These are phyloP conservation scores for Spodoptera exigua DNA, from an alignment of 2,888 invertebrate species.

Conservation along the genomic window DNA sequence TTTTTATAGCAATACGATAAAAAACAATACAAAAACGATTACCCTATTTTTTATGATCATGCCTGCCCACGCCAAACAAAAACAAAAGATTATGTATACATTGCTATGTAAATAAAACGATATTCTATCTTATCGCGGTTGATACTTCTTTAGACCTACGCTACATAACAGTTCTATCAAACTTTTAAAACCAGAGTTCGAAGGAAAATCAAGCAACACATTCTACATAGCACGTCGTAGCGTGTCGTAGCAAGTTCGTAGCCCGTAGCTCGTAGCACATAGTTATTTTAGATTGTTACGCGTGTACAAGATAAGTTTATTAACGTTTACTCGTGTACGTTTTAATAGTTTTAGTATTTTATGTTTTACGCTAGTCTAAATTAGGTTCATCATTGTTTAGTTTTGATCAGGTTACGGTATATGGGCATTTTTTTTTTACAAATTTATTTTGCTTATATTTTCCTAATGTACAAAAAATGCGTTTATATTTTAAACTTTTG, in stretches of 20 bases:
- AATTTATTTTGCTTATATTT: too few species aligned
- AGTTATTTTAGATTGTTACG: constrained; percentile 25
- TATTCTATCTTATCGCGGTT: too few species aligned
- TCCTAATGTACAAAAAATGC: too few species aligned
- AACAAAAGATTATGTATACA: too few species aligned
- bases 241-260: constrained; percentile 38
- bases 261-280: constrained; percentile 39
- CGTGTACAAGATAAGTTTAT: constrained; percentile 18
- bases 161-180: constrained; percentile 10
- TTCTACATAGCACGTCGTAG: constrained; percentile 40
- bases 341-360: neutral
- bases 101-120: too few species aligned
- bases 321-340: constrained; percentile 9
- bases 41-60: too few species aligned
- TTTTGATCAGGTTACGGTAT: neutral
- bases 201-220: constrained; percentile 27
- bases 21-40: too few species aligned
- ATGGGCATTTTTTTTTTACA: too few species aligned
- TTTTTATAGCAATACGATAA: too few species aligned
- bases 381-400: neutral
- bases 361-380: neutral
- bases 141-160: too few species aligned
- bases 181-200: constrained; percentile 29
- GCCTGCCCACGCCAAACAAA: too few species aligned
- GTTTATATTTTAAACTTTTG: too few species aligned